Base-by-base conservation (phyloP, 35 echinoderm and acorn worm species). In the Chiridota heheva region DNA sequence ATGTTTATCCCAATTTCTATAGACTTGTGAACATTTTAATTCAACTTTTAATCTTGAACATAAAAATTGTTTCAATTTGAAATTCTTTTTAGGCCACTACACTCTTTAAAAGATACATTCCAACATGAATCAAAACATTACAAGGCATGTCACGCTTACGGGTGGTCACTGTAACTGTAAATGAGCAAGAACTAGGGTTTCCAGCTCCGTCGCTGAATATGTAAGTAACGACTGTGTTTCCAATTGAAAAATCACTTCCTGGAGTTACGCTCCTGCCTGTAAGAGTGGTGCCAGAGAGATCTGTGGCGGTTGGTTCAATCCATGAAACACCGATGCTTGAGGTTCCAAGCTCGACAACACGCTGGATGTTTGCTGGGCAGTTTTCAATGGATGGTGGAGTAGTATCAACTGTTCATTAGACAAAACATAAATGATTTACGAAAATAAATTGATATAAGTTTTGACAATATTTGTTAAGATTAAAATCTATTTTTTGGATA, bases 261-360 rank as follows among this genome's bases (percentile, higher is more conserved):
- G 89, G 65, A 24, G 57, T n/a, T 16, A 26, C 34, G 29, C 58
- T 62, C 18, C 40, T 24, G 3, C 26, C 46, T 12, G 31, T 70
- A 6, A 57, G 31, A 12, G 36, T 17, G 7, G 44, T 56, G 36
- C 85, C 85, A 47, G 75, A 80, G 38, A 66, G 37, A 71, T 88
- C 85, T 25, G 85, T 81, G 36, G 85, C 85, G 27, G 63, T 81
- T 35, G 85, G 85, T 42, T 49, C 60, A 13, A 36, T 70, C 85
- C 85, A 88, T 16, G 44, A 42, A 8, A 80, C 75, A 22, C 7
- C 7, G 35, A 60, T 63, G 41, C 20, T n/a, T 7, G 28, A 10
- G 3, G 5, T 3, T 28, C 79, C 79, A 68, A 68, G 42, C 62
- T 82, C 79, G 13, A 82, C 42, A 36, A 34, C 47, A 8, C 32